Base-by-base conservation (phyloP, 2,797 vertebrate genomes). In the Botia almorhae region DNA sequence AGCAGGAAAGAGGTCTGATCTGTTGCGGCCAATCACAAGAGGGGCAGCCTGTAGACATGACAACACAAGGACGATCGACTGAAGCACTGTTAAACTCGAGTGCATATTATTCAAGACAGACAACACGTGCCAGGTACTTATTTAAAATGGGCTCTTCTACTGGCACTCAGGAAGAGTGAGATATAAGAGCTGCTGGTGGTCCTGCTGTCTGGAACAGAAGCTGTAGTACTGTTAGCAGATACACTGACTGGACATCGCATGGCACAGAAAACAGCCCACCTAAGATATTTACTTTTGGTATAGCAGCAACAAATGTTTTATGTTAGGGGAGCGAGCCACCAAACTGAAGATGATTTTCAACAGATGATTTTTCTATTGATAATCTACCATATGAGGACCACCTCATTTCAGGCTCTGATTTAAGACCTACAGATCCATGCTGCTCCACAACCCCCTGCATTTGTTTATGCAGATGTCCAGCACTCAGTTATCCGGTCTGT, bases 61-160 rank as follows among this genome's bases (percentile, higher is more conserved):
- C 53, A 48, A 77, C 0, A 26, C n/a, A 46, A 78, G 76, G 29
- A 39, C 2, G 19, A 70, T 14, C 56, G 60, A 69, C 56, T 78
- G 68, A 71, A 71, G 43, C 76, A 78, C 11, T 70, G 76, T 53
- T 70, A 48, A 69, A 71, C 68, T 71, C 68, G 71, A 70, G 68
- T 79, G 55, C 56, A 51, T 79, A 71, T 53, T 71, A 71, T 50
- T 4, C 29, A 79, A 67, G 26, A 29, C 68, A 64, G 46, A 7
- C 0, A 21, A 39, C 36, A 16, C 50, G 56, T 70, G 26, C 61
- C 67, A 79, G 68, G 58, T 64, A 39, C 4, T 21, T 63, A 70
- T 63, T 71, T 33, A 71, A 51, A 79, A 79, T 61, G 13, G 55
- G 26, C 76, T 78, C 67, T 78, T 78, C 26, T 51, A 61, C 36